Evolutionary conservation across 2,797 vertebrate genomes (phyloP).

Genomic region (Smutsia gigantea): DNA sequence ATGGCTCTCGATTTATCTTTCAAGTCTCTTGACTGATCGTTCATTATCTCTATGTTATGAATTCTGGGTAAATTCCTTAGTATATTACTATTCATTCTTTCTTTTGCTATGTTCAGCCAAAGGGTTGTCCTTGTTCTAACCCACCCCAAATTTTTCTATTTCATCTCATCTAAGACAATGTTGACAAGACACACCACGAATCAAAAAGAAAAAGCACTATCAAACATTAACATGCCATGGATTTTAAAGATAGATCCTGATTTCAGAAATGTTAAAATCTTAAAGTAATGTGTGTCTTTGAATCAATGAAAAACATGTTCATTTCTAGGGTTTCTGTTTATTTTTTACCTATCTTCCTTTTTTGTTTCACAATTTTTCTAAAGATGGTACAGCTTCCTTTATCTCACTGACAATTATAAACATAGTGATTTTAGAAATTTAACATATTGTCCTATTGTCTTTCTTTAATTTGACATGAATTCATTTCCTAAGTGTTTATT

Average conservation of each 20-base stretch:
- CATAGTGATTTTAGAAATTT: neutral
- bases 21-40: neutral
- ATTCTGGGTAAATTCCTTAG: neutral
- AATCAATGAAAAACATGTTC: neutral
- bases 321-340: neutral
- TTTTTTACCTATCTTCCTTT: neutral
- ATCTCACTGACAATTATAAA: neutral
- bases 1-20: neutral
- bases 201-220: neutral
- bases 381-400: neutral
- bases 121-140: neutral
- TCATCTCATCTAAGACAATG: neutral
- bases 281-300: neutral
- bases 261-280: neutral
- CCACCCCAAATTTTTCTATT: neutral
- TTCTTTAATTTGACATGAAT: conserved; percentile 20
- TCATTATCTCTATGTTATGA: neutral
- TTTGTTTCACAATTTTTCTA: neutral
- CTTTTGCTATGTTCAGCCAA: neutral
- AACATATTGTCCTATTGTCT: neutral
- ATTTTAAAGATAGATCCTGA: neutral
- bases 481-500: neutral
- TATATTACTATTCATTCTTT: neutral
- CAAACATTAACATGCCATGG: neutral
- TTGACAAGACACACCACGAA: neutral